A percentile compares a stretch with the other conserved stretches of the same genome.
Conservation (phyloP, 2,888 invertebrate species). For the Clostera curtula region DNA sequence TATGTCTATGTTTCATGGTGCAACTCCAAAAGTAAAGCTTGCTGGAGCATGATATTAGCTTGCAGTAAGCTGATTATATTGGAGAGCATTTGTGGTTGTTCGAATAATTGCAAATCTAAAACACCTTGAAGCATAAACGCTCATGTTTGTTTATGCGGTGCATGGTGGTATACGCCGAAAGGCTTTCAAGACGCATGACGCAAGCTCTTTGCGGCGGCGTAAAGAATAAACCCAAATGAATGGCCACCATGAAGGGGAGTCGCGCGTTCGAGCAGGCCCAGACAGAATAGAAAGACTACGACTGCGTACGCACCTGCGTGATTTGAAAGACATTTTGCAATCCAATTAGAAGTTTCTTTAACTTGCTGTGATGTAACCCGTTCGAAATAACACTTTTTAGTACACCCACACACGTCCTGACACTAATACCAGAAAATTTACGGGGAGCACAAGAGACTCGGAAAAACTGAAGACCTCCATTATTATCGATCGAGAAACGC, state of each 20-base stretch:
- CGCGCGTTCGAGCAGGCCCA: constrained; percentile 90
- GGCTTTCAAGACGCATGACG: constrained; percentile 66
- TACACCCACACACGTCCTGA: constrained; percentile 54
- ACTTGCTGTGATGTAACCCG: constrained; percentile 70
- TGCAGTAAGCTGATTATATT: constrained; percentile 7
- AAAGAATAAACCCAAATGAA: constrained; percentile 73
- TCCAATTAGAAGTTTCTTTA: constrained; percentile 58
- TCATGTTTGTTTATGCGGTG: constrained; percentile 58
- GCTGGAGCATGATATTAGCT: not conserved
- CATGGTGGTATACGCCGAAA: constrained; percentile 48
- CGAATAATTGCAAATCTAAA: constrained; percentile 14
- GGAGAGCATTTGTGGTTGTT: constrained; percentile 9
- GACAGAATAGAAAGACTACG: constrained; percentile 90
- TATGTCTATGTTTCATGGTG: too few species aligned
- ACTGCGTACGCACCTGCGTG: constrained; percentile 98
- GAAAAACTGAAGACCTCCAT: constrained; percentile 71
- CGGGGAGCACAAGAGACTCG: constrained; percentile 61
- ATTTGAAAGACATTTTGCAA: constrained; percentile 70
- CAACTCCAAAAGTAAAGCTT: too few species aligned
- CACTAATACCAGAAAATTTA: constrained; percentile 57
- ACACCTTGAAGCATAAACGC: constrained; percentile 42
- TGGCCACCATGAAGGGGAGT: constrained; percentile 71
- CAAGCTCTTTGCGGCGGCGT: constrained; percentile 74
- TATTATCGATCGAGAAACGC: constrained; percentile 79
- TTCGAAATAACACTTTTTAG: constrained; percentile 65